Percentiles rank a stretch among this genome's conserved stretches.
These are phyloP conservation scores for Dreissena polymorpha DNA, from an alignment of 1,140 invertebrate species.

Conservation along the genomic window DNA sequence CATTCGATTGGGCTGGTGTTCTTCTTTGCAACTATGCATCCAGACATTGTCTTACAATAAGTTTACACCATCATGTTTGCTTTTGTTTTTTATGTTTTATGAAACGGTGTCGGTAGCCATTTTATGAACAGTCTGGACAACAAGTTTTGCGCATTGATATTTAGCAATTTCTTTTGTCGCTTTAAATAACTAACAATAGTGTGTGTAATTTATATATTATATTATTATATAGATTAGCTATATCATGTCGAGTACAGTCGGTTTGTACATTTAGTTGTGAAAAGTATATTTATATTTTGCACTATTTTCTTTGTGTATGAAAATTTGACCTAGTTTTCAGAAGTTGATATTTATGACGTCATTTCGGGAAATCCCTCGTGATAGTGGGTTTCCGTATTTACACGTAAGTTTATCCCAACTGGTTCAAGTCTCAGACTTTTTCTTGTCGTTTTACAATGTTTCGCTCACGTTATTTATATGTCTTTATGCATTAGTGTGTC, in stretches of 20 bases:
- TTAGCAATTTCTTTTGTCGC: background rate
- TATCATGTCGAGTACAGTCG: too few species aligned
- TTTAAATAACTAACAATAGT: background rate
- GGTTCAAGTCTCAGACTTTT: too few species aligned
- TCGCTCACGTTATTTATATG: too few species aligned
- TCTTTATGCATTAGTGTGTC: too few species aligned
- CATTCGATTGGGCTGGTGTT: conserved; percentile 58
- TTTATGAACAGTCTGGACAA: background rate
- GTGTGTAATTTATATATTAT: background rate
- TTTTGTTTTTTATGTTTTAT: background rate
- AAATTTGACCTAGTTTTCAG: conserved; percentile 41
- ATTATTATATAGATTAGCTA: too few species aligned
- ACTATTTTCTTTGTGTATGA: conserved; percentile 34
- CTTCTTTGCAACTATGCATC: conserved; percentile 39
- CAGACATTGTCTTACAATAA: conserved; percentile 53
- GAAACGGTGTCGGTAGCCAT: conserved; percentile 5
- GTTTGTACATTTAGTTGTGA: too few species aligned
- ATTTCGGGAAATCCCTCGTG: conserved; percentile 51
- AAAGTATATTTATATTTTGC: background rate
- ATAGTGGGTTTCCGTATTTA: conserved; percentile 22
- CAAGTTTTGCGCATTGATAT: conserved; percentile 1
- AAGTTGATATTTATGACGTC: conserved; percentile 37
- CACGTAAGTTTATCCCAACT: conserved; percentile 16
- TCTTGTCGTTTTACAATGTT: too few species aligned
- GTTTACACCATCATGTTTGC: background rate